Percentiles rank a stretch among this genome's conserved stretches.
Conservation (phyloP, 2,797 vertebrate genomes). For the Coreius guichenoti region DNA sequence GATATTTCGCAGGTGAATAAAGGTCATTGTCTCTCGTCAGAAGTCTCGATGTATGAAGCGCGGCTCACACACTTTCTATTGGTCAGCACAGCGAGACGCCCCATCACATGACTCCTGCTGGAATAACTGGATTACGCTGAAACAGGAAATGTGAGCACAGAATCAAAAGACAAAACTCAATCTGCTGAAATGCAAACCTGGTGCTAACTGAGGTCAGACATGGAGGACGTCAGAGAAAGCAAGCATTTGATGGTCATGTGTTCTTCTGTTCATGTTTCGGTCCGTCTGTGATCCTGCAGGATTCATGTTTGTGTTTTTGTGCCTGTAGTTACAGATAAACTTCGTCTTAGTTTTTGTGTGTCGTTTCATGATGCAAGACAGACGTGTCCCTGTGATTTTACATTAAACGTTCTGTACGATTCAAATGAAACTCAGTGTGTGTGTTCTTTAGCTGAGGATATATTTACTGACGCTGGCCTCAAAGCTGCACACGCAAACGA, state of each 20-base stretch:
- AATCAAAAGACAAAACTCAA: too few relatives aligned
- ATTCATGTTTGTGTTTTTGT: constrained; percentile 17
- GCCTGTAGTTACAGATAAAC: constrained; percentile 24
- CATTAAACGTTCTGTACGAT: not conserved
- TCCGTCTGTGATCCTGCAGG: not conserved
- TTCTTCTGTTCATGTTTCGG: not conserved
- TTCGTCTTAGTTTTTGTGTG: constrained; percentile 24
- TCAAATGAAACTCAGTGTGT: not conserved
- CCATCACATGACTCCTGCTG: too few relatives aligned
- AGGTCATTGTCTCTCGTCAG: not conserved
- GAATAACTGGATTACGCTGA: too few relatives aligned
- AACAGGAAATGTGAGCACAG: too few relatives aligned
- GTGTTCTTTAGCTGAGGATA: not conserved
- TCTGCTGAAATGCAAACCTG: constrained; percentile 13
- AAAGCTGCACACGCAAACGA: not conserved
- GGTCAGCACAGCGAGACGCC: too few relatives aligned
- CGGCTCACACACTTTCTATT: too few relatives aligned
- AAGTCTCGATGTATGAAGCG: too few relatives aligned
- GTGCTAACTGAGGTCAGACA: not conserved
- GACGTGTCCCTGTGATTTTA: constrained; percentile 2
- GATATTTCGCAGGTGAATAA: too few relatives aligned
- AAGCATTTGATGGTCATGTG: not conserved
- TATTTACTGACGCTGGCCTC: too few relatives aligned
- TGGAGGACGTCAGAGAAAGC: not conserved
- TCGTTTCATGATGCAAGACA: constrained; percentile 19